Percentiles rank a stretch among this genome's conserved stretches.
These are phyloP conservation scores for Sinocyclocheilus anophthalmus DNA, from an alignment of 2,113 vertebrate genomes.

Conservation along the genomic window DNA sequence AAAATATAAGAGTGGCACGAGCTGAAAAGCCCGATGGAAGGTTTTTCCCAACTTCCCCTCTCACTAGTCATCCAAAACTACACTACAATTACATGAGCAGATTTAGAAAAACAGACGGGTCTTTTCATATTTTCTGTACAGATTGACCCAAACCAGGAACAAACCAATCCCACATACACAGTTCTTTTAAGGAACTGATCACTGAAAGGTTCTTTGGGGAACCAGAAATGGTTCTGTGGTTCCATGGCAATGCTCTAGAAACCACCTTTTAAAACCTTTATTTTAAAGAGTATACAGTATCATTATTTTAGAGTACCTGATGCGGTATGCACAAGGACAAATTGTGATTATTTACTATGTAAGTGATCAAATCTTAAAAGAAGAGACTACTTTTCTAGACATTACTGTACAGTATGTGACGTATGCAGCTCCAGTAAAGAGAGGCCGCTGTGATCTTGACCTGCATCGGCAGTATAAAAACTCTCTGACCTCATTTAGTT, in stretches of 20 bases:
- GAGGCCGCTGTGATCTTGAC: background rate
- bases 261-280: too few relatives aligned
- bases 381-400: background rate
- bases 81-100: background rate
- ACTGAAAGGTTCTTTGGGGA: too few relatives aligned
- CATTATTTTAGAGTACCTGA: background rate
- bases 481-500: background rate
- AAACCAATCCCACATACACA: background rate
- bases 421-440: background rate
- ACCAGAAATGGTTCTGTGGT: too few relatives aligned
- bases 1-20: slow-evolving; percentile 32
- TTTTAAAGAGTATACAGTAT: background rate
- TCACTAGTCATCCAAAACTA: background rate
- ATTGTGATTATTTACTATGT: background rate
- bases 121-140: background rate
- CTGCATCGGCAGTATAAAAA: background rate
- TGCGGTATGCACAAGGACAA: background rate
- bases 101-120: background rate
- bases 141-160: background rate
- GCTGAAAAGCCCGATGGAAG: background rate
- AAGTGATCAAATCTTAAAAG: background rate
- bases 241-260: too few relatives aligned
- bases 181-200: too few relatives aligned
- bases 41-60: background rate
- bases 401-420: background rate